Evolutionary conservation across 64 coral and sea anemone genomes (phyloP).

Genomic region (Trachythela sp.): DNA sequence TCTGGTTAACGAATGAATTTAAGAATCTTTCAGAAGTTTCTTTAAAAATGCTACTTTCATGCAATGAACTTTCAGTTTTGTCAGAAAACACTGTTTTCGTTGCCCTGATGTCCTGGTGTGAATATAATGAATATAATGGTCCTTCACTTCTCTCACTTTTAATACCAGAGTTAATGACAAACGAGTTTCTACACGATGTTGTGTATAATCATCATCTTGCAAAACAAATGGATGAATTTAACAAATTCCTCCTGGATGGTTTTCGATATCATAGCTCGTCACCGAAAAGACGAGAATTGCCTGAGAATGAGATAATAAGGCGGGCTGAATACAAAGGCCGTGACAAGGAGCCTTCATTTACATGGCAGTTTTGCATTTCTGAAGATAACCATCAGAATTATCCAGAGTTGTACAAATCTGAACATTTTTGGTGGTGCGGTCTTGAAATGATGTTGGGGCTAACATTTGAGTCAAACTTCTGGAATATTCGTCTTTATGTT

Average conservation of each 20-base stretch:
- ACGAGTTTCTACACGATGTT: background rate
- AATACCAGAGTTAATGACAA: background rate
- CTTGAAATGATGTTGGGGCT: too few species aligned
- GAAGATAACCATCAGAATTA: background rate
- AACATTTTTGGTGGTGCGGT: too few species aligned
- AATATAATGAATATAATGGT: background rate
- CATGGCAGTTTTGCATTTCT: background rate
- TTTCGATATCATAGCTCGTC: background rate
- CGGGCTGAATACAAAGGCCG: background rate
- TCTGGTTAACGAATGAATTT: background rate
- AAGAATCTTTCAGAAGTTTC: background rate
- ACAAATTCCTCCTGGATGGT: background rate
- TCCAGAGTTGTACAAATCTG: too few species aligned
- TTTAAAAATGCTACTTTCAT: background rate
- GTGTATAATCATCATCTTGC: background rate
- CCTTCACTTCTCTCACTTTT: background rate
- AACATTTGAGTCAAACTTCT: too few species aligned
- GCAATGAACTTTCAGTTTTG: background rate
- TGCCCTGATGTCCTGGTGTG: background rate
- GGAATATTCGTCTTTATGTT: too few species aligned
- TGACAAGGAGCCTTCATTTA: background rate
- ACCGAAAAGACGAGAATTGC: background rate
- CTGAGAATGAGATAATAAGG: background rate
- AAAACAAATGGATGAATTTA: background rate
- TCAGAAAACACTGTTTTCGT: background rate